Percentiles rank a stretch among this genome's conserved stretches.
Conservation (phyloP, 1,140 invertebrate species). For the Aphis craccivora region DNA sequence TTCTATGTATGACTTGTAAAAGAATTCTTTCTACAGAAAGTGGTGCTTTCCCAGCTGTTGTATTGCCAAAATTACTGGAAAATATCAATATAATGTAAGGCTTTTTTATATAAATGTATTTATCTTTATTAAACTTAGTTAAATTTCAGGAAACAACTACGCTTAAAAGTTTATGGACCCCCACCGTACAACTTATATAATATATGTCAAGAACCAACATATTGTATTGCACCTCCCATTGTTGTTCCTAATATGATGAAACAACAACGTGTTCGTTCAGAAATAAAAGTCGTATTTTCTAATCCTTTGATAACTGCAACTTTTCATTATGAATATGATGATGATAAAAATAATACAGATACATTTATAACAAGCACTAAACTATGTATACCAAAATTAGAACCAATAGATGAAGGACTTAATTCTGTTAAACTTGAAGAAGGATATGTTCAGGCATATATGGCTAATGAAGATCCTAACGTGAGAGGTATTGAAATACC, state of each 20-base stretch:
- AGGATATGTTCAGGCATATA: too few species aligned
- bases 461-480: background rate
- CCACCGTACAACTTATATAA: background rate
- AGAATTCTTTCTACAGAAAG: background rate
- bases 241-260: background rate
- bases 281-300: constrained; percentile 12
- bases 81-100: background rate
- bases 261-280: background rate
- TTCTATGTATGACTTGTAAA: constrained; percentile 26
- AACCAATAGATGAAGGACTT: background rate
- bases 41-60: background rate
- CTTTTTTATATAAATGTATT: background rate
- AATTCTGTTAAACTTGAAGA: background rate
- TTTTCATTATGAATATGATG: background rate
- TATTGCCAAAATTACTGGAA: background rate
- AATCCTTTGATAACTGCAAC: constrained; percentile 7
- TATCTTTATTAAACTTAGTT: background rate
- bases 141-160: background rate
- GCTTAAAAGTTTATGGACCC: background rate
- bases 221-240: background rate
- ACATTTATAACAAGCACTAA: background rate
- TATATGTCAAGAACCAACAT: background rate
- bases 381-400: background rate
- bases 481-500: background rate
- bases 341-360: background rate